Evolutionary conservation across 2,113 vertebrate genomes (phyloP), one percentile per base, ranked within the genome.

Genomic region (Lipophrys pholis): DNA sequence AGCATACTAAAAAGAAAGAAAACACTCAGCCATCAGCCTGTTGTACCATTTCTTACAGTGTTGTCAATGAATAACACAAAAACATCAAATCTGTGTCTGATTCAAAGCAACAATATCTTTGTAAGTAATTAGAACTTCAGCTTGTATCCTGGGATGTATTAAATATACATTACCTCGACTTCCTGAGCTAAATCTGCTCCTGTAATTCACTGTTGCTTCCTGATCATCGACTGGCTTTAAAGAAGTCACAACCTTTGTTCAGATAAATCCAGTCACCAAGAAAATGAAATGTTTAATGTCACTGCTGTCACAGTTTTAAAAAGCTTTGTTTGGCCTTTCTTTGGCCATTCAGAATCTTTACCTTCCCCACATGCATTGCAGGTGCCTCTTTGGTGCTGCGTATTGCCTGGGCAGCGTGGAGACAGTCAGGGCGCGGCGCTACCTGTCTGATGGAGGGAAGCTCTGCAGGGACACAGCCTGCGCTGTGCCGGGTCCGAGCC

Each of bases 391-490:
- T 71, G 69, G 62, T 56, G 12, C 48, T 6, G 15, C n/a, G n/a
- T 61, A 8, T 43, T 61, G 12, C 15, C 35, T 6, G 6, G n/a
- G 17, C 14, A 7, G 11, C 14, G 72, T 68, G 90, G 43, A 81
- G 39, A 65, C 82, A 89, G 63, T 81, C 69, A 0, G 83, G 77
- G 65, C 85, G 88, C 48, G 92, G 75, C 1, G 84, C 86, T 67
- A 92, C 84, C 79, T 92, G 84, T 68, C 85, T 86, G 30, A 74
- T 4, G 76, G 40, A 81, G 61, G 59, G 78, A 84, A 57, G 69
- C 73, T 55, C 91, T 87, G 78, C 92, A 93, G 65, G 93, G 91
- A 56, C 93, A 93, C 46, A 93, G 78, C 57, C 93, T 85, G 53
- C 91, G 88, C 15, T 82, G 73, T 6, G 78, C 80, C 0, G 81